Evolutionary conservation across 2,113 vertebrate genomes (phyloP).

Genomic region (Thamnaconus septentrionalis): DNA sequence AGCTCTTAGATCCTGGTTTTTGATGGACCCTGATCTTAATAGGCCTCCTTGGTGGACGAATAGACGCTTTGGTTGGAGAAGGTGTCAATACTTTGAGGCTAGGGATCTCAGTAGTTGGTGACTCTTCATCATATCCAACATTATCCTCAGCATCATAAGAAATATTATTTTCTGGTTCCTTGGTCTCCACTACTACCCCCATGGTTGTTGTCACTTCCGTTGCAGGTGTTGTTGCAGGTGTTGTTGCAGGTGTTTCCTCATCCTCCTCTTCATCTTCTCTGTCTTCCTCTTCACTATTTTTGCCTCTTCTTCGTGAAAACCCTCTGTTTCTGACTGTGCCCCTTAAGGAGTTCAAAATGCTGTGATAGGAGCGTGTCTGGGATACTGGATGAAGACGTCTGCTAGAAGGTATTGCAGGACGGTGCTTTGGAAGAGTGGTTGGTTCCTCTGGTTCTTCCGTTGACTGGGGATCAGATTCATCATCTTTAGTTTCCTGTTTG

Average conservation of each 20-base stretch:
- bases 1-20: conserved; percentile 39
- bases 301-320: conserved; percentile 22
- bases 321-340: conserved; percentile 58
- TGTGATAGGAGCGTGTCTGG: conserved; percentile 76
- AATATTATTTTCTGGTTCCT: conserved; percentile 59
- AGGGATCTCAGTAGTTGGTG: conserved; percentile 35
- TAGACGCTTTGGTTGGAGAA: conserved; percentile 46
- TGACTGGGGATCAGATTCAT: conserved; percentile 62
- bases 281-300: conserved; percentile 44
- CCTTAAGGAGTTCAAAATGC: conserved; percentile 75
- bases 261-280: conserved; percentile 41
- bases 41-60: conserved; percentile 35
- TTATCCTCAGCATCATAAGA: conserved; percentile 48
- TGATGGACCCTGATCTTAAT: conserved; percentile 64
- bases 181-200: conserved; percentile 42
- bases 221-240: conserved; percentile 44
- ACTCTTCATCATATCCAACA: conserved; percentile 19
- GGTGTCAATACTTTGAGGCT: conserved; percentile 53
- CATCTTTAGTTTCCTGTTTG: conserved; percentile 55
- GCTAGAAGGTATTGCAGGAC: conserved; percentile 50
- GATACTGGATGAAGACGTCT: conserved; percentile 70
- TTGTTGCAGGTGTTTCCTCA: conserved; percentile 34
- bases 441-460: conserved; percentile 51
- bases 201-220: conserved; percentile 45
- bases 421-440: not conserved